Conservation (phyloP, 1,140 invertebrate genomes). For the Heliconius hermathena region DNA sequence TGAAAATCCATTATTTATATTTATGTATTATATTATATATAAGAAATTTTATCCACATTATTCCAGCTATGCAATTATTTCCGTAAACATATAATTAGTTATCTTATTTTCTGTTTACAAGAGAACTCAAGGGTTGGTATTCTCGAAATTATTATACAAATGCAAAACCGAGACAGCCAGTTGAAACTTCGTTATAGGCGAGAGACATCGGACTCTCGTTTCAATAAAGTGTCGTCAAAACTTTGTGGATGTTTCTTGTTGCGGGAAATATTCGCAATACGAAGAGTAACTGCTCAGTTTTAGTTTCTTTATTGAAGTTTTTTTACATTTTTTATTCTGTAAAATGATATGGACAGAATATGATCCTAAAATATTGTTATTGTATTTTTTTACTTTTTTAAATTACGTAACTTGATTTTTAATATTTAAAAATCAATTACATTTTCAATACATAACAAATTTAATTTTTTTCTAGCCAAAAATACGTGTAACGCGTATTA, state of each 20-base stretch:
- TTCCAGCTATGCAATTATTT: background rate
- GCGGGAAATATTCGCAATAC: constrained; percentile 26
- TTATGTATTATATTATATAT: too few species aligned
- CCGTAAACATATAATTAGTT: background rate
- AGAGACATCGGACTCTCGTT: constrained; percentile 16
- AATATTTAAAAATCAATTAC: background rate
- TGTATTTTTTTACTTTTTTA: background rate
- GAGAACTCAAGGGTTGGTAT: background rate
- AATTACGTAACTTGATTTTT: background rate
- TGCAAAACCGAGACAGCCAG: constrained; percentile 6
- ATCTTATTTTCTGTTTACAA: background rate
- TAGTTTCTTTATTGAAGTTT: background rate
- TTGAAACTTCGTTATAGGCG: constrained; percentile 26
- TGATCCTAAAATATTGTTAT: background rate
- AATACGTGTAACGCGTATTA: too few species aligned
- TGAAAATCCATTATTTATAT: too few species aligned
- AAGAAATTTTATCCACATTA: background rate
- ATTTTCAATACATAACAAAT: too few species aligned
- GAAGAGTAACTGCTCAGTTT: constrained; percentile 12
- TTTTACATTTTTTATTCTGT: background rate
- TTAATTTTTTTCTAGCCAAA: too few species aligned
- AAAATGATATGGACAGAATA: background rate
- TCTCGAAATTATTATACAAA: background rate
- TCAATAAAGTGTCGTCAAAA: constrained; percentile 33
- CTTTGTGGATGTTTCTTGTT: constrained; percentile 29